phyloP scores from a whole-genome alignment of 2,797 vertebrate genomes.

The Pteronotus mesoamericanus region DNA sequence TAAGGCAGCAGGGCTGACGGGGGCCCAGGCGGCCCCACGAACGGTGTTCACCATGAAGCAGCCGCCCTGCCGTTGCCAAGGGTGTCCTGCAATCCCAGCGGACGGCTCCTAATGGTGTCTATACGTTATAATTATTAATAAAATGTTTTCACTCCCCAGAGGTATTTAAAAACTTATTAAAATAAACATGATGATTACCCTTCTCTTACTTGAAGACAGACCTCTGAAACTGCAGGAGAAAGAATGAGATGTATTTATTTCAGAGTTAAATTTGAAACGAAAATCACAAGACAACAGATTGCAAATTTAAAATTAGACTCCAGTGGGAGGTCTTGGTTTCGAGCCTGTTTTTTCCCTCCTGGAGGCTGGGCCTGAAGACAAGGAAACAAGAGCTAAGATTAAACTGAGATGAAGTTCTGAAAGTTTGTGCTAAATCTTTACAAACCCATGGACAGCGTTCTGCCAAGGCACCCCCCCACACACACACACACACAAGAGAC shows the following conservation, averaged over 20 bases:
- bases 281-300: slow-evolving; percentile 86
- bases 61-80: not conserved
- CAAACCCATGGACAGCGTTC: slow-evolving; percentile 68
- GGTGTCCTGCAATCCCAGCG: not conserved
- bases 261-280: slow-evolving; percentile 78
- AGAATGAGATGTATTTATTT: slow-evolving; percentile 75
- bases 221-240: slow-evolving; percentile 47
- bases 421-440: slow-evolving; percentile 74
- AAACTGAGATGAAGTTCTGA: slow-evolving; percentile 69
- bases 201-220: slow-evolving; percentile 52
- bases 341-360: slow-evolving; percentile 78
- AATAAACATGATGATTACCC: slow-evolving; percentile 47
- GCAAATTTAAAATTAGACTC: slow-evolving; percentile 85
- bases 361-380: slow-evolving; percentile 68
- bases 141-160: not conserved
- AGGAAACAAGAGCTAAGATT: slow-evolving; percentile 64
- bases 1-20: no score
- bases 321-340: slow-evolving; percentile 83
- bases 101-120: not conserved
- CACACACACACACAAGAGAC: slow-evolving; percentile 11
- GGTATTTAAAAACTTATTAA: slow-evolving; percentile 66
- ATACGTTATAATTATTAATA: slow-evolving; percentile 11
- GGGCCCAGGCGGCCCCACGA: no score
- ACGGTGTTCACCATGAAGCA: not conserved
- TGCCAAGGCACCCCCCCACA: slow-evolving; percentile 49